These are phyloP conservation scores for Osmoderma eremita DNA, from an alignment of 2,888 invertebrate species.

Conservation along the genomic window DNA sequence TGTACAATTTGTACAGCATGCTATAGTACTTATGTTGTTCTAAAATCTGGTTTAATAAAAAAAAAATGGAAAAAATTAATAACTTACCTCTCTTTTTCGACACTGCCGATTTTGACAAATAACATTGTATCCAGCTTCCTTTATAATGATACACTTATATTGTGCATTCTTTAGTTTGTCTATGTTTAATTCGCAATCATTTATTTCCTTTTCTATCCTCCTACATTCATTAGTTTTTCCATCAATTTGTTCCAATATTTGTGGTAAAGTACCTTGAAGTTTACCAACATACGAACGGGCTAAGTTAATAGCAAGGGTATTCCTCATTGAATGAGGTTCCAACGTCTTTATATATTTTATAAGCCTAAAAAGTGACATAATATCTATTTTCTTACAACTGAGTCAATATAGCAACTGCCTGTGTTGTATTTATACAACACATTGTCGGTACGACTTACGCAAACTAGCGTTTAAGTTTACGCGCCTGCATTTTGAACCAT, in stretches of 20 bases:
- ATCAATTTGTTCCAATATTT: constrained; percentile 3
- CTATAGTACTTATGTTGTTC: background rate
- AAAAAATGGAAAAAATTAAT: background rate
- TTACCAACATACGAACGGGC: background rate
- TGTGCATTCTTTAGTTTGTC: background rate
- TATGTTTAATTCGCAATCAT: background rate
- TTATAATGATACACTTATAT: background rate
- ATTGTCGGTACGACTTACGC: no score
- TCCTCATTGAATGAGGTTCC: constrained; percentile 1
- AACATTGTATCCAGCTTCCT: background rate
- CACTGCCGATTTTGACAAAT: constrained; percentile 7
- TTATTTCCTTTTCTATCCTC: background rate
- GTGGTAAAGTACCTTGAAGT: background rate
- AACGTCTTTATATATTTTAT: constrained; percentile 8
- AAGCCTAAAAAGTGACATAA: constrained; percentile 6
- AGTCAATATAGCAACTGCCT: no score
- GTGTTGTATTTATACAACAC: no score
- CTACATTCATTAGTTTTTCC: background rate
- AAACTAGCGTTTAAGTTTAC: no score
- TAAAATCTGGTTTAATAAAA: background rate
- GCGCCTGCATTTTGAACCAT: no score
- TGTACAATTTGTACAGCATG: constrained; percentile 5
- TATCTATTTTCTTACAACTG: no score
- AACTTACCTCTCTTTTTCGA: background rate
- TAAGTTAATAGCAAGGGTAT: constrained; percentile 6